These are phyloP conservation scores for Busseola fusca DNA, from an alignment of 2,888 invertebrate genomes.

Conservation along the genomic window DNA sequence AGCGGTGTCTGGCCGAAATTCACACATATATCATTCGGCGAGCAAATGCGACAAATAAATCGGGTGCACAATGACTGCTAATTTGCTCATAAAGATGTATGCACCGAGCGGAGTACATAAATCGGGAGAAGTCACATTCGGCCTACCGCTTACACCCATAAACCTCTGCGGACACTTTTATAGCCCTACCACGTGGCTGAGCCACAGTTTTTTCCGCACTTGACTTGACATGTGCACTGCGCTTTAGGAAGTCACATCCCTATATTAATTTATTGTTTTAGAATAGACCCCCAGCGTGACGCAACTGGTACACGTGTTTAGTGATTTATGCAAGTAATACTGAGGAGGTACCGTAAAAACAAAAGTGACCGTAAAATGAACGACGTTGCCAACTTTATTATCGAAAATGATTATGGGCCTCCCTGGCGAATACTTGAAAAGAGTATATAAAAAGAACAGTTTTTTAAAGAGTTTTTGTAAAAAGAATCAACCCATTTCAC, in stretches of 20 bases:
- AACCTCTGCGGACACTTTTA: slow-evolving; percentile 88
- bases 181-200: slow-evolving; percentile 87
- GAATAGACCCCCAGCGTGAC: slow-evolving; percentile 78
- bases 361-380: slow-evolving; percentile 61
- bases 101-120: slow-evolving; percentile 84
- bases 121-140: slow-evolving; percentile 84
- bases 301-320: slow-evolving; percentile 61
- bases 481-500: slow-evolving; percentile 38
- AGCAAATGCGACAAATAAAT: slow-evolving; percentile 82
- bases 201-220: slow-evolving; percentile 85
- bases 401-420: slow-evolving; percentile 56
- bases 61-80: slow-evolving; percentile 87
- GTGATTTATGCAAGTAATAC: slow-evolving; percentile 60
- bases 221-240: slow-evolving; percentile 85
- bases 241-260: slow-evolving; percentile 77
- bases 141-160: slow-evolving; percentile 88
- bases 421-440: slow-evolving; percentile 59
- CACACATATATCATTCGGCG: slow-evolving; percentile 83
- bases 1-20: slow-evolving; percentile 73
- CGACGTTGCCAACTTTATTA: slow-evolving; percentile 57
- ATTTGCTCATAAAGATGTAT: slow-evolving; percentile 88
- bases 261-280: slow-evolving; percentile 86
- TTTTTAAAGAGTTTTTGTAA: slow-evolving; percentile 20
- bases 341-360: slow-evolving; percentile 54
- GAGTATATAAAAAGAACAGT: slow-evolving; percentile 23